A percentile compares a stretch with the other conserved stretches of the same genome.
Conservation (phyloP, 1,140 invertebrate genomes). For the Tetragonula clypearis region DNA sequence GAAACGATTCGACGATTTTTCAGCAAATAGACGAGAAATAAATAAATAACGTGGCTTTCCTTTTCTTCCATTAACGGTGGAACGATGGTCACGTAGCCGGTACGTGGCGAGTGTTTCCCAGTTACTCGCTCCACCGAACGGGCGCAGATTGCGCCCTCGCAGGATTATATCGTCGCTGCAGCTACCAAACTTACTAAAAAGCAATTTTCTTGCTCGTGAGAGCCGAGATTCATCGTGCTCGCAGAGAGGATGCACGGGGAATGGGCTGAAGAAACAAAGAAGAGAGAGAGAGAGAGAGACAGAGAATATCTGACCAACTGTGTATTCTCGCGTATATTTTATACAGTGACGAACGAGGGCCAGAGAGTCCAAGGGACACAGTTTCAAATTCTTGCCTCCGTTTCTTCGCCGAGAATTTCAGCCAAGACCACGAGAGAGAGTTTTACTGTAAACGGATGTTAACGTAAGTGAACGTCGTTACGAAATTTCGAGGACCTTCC, state of each 20-base stretch:
- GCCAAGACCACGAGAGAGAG: constrained; percentile 7
- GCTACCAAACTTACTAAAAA: constrained; percentile 23
- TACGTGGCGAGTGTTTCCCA: constrained; percentile 2
- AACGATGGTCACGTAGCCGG: constrained; percentile 9
- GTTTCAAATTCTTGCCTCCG: constrained; percentile 38
- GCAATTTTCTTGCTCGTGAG: constrained; percentile 23
- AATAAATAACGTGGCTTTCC: not conserved
- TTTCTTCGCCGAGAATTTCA: constrained; percentile 33
- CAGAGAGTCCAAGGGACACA: not conserved
- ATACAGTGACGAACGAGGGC: constrained; percentile 41
- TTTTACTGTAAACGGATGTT: constrained; percentile 34
- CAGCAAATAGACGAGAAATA: not conserved
- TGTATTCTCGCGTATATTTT: constrained; percentile 11
- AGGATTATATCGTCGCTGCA: not conserved
- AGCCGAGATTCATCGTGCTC: constrained; percentile 7
- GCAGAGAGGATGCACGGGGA: not conserved
- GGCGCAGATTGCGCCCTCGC: constrained; percentile 2
- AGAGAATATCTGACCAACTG: constrained; percentile 16
- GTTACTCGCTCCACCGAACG: not conserved
- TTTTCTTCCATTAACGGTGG: not conserved
- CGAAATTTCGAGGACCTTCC: not conserved
- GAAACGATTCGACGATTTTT: not conserved
- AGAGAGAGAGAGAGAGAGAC: not conserved
- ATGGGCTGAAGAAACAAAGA: not conserved
- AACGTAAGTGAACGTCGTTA: not conserved